These are phyloP conservation scores for Lineus longissimus DNA, from an alignment of 1,140 invertebrate genomes.

Conservation along the genomic window DNA sequence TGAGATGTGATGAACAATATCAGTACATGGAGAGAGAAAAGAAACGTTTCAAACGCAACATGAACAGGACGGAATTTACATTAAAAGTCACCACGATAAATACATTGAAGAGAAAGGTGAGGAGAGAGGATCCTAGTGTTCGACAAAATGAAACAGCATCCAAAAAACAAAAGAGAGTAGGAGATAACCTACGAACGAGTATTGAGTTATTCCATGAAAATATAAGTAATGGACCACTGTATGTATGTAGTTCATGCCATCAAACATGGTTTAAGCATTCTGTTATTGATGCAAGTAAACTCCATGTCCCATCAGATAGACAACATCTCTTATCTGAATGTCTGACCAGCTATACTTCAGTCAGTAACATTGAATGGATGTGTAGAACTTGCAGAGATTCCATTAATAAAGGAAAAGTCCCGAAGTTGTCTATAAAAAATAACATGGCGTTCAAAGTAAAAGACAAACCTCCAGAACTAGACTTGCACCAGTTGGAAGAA, in stretches of 20 bases:
- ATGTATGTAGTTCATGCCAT: background rate
- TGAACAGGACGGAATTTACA: no score
- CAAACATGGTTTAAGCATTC: slow-evolving; percentile 9
- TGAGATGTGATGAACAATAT: no score
- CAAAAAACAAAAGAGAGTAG: no score
- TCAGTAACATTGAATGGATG: slow-evolving; percentile 1
- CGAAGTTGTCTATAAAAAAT: background rate
- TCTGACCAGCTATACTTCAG: background rate
- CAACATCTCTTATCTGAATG: background rate
- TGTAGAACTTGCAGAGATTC: background rate
- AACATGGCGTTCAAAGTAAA: background rate
- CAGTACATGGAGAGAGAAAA: no score
- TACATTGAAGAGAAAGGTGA: no score
- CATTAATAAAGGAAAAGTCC: slow-evolving; percentile 2
- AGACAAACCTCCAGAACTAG: slow-evolving; percentile 1
- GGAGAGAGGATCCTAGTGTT: no score
- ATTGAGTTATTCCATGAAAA: no score
- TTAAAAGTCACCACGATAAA: no score
- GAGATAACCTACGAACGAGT: no score
- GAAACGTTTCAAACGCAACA: no score
- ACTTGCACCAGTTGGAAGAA: slow-evolving; percentile 9
- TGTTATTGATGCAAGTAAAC: background rate
- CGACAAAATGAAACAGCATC: no score
- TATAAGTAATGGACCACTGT: background rate
- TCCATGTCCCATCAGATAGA: background rate